A percentile compares a stretch with the other conserved stretches of the same genome.
These are phyloP conservation scores for Syrmaticus mikado DNA, from an alignment of 2,113 vertebrate species.

Conservation along the genomic window DNA sequence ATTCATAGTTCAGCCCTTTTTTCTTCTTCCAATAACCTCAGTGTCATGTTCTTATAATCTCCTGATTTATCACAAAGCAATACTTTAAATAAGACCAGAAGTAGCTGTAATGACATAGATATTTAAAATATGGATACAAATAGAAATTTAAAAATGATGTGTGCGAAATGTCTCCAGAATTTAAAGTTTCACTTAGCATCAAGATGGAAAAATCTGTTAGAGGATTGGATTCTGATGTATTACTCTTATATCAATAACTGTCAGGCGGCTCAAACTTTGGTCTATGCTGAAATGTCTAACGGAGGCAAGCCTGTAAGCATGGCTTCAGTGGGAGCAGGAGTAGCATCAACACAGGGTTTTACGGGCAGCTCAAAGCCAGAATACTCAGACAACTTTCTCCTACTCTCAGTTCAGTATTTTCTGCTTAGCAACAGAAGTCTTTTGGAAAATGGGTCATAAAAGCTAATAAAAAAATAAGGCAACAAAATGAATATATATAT, in stretches of 20 bases:
- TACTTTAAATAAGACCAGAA: neutral
- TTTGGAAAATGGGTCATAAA: slow-evolving; percentile 4
- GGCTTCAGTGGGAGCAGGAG: neutral
- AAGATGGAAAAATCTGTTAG: neutral
- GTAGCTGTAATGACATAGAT: neutral
- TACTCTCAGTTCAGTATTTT: neutral
- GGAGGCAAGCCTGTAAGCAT: neutral
- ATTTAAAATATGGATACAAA: too few species aligned
- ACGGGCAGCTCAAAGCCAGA: neutral
- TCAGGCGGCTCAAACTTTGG: neutral
- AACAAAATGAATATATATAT: neutral
- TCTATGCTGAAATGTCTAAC: neutral
- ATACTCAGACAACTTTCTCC: neutral
- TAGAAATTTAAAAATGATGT: neutral
- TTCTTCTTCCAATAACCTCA: neutral
- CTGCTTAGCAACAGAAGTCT: neutral
- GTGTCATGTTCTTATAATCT: neutral
- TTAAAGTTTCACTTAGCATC: neutral
- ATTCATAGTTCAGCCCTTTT: neutral
- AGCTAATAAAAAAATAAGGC: slow-evolving; percentile 48
- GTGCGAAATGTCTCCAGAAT: neutral
- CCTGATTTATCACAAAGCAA: neutral
- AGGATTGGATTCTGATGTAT: neutral
- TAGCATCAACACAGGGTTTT: neutral
- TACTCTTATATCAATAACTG: neutral